Percentiles rank a stretch among this genome's conserved stretches.
Evolutionary conservation across 2,888 invertebrate species (phyloP).

Genomic region (Pseudococcus jackbeardsleyi): DNA sequence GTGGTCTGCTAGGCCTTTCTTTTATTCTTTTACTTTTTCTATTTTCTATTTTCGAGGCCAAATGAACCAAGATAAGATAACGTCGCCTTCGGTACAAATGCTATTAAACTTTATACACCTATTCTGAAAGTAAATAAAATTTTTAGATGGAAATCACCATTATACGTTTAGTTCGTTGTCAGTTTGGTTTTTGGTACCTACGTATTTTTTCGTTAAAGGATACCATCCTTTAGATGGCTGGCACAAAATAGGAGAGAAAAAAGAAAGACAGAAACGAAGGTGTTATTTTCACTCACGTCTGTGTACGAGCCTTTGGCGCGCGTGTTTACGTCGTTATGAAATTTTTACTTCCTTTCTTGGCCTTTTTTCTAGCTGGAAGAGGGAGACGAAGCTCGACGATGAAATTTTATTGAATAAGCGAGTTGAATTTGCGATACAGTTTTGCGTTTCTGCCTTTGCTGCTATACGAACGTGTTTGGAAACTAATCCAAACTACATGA

Average conservation of each 20-base stretch:
- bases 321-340: slow-evolving; percentile 20
- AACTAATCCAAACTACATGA: neutral
- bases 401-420: slow-evolving; percentile 29
- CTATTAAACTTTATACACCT: slow-evolving; percentile 35
- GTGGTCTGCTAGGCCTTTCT: neutral
- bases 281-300: slow-evolving; percentile 7
- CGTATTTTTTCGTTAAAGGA: neutral
- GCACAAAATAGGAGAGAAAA: neutral
- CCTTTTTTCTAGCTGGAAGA: neutral
- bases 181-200: neutral
- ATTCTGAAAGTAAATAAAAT: slow-evolving; percentile 16
- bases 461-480: slow-evolving; percentile 1
- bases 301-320: neutral
- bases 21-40: neutral
- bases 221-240: neutral
- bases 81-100: neutral
- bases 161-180: neutral
- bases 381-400: neutral
- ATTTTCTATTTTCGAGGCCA: slow-evolving; percentile 9
- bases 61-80: slow-evolving; percentile 11
- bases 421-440: slow-evolving; percentile 21
- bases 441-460: neutral
- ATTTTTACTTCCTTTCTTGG: neutral
- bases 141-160: slow-evolving; percentile 29
- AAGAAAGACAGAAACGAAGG: neutral